A percentile compares a stretch with the other conserved stretches of the same genome.
Conservation (phyloP, 2,113 vertebrate species). For the Henicopernis longicauda region DNA sequence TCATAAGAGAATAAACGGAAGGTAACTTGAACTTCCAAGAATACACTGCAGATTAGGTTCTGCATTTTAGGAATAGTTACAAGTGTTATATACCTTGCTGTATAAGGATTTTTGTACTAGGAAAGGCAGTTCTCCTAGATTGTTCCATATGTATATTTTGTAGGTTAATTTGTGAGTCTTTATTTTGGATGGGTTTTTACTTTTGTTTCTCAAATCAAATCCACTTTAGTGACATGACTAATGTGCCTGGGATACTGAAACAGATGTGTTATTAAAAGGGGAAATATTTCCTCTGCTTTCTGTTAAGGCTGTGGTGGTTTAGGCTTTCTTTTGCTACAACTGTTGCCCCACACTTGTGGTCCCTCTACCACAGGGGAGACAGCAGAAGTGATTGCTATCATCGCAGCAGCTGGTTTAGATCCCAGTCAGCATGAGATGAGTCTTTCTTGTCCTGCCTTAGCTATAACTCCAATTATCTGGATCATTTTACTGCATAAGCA, state of each 20-base stretch:
- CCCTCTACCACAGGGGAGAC: not conserved
- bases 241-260: not conserved
- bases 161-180: not conserved
- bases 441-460: not conserved
- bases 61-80: not conserved
- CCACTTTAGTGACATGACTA: not conserved
- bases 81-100: not conserved
- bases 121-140: not conserved
- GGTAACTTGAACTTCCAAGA: not conserved
- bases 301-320: not conserved
- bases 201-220: not conserved
- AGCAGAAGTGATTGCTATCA: not conserved
- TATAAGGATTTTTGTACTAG: not conserved
- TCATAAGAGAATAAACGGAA: not conserved
- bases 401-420: not conserved
- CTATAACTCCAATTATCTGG: not conserved
- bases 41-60: not conserved
- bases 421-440: not conserved
- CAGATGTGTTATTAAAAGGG: not conserved
- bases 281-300: not conserved
- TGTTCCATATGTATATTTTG: not conserved
- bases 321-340: not conserved
- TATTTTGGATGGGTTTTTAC: not conserved
- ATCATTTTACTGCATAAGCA: not conserved
- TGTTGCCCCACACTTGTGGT: not conserved